A percentile compares a stretch with the other conserved stretches of the same genome.
phyloP scores from a whole-genome alignment of 2,113 vertebrate genomes.

The Pangasianodon hypophthalmus region DNA sequence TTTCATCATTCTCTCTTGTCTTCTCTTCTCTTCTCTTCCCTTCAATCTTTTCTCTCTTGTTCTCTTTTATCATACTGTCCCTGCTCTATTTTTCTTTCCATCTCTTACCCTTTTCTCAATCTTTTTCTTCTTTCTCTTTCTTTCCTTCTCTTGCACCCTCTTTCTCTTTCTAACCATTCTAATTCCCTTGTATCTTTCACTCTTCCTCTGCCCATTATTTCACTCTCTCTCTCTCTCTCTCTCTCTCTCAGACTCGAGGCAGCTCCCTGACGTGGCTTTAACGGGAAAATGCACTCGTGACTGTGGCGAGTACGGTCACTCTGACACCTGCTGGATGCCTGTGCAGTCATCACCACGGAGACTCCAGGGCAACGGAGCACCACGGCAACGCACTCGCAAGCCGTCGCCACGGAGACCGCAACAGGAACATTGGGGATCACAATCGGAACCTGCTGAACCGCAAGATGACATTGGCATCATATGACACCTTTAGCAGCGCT shows the following conservation, averaged over 20 bases:
- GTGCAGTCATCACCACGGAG: slow-evolving; percentile 68
- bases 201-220: background rate
- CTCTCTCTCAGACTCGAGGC: slow-evolving; percentile 68
- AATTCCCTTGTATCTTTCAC: background rate
- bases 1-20: no score
- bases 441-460: slow-evolving; percentile 79
- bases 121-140: background rate
- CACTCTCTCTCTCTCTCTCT: background rate
- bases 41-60: background rate
- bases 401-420: slow-evolving; percentile 70
- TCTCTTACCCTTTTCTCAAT: no score
- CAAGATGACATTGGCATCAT: slow-evolving; percentile 79
- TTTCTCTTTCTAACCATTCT: background rate
- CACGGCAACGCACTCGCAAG: slow-evolving; percentile 66
- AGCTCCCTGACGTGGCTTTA: slow-evolving; percentile 75
- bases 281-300: slow-evolving; percentile 77
- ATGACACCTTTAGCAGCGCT: slow-evolving; percentile 77
- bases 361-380: slow-evolving; percentile 71
- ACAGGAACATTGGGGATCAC: slow-evolving; percentile 77
- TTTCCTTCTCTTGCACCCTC: background rate
- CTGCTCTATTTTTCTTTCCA: background rate
- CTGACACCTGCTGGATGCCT: slow-evolving; percentile 80
- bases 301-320: slow-evolving; percentile 76
- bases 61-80: background rate
- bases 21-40: no score